These are phyloP conservation scores for Anaspis maculata DNA, from an alignment of 2,888 invertebrate genomes.

Conservation along the genomic window DNA sequence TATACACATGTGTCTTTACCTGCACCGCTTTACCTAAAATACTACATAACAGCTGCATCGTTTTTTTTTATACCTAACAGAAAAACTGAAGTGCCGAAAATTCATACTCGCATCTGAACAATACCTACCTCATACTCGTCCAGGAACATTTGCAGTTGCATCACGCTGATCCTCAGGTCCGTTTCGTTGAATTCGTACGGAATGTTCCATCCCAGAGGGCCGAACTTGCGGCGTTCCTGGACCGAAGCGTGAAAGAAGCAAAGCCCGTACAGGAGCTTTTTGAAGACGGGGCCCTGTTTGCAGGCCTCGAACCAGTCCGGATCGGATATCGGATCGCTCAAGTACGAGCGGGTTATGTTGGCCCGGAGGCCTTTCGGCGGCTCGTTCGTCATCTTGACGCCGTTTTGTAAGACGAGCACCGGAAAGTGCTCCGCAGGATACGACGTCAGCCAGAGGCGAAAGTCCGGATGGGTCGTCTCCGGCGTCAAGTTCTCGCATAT, in stretches of 20 bases:
- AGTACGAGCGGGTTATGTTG: slow-evolving; percentile 75
- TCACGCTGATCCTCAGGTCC: slow-evolving; percentile 80
- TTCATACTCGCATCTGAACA: too few species aligned
- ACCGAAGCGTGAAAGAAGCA: slow-evolving; percentile 93
- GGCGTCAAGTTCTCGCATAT: slow-evolving; percentile 76
- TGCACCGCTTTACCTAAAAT: too few species aligned
- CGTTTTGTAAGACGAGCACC: slow-evolving; percentile 82
- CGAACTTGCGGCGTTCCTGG: slow-evolving; percentile 86
- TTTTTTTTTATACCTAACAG: too few species aligned
- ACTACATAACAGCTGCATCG: too few species aligned
- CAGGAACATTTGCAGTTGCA: slow-evolving; percentile 81
- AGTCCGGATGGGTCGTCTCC: slow-evolving; percentile 81
- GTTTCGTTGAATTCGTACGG: slow-evolving; percentile 95
- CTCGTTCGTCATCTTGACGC: slow-evolving; percentile 96
- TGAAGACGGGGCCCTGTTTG: slow-evolving; percentile 67
- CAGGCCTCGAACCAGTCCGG: slow-evolving; percentile 81
- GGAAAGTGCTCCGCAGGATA: slow-evolving; percentile 91
- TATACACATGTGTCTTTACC: too few species aligned
- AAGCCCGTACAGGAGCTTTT: slow-evolving; percentile 76
- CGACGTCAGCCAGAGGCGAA: slow-evolving; percentile 89
- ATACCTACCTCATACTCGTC: slow-evolving; percentile 65
- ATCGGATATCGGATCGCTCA: slow-evolving; percentile 81
- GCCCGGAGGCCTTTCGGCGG: slow-evolving; percentile 84
- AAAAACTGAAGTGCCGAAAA: too few species aligned
- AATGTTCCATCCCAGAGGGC: slow-evolving; percentile 93